Conservation (phyloP, 37 sponge, comb jelly and placozoan genomes). For the Amphimedon queenslandica region DNA sequence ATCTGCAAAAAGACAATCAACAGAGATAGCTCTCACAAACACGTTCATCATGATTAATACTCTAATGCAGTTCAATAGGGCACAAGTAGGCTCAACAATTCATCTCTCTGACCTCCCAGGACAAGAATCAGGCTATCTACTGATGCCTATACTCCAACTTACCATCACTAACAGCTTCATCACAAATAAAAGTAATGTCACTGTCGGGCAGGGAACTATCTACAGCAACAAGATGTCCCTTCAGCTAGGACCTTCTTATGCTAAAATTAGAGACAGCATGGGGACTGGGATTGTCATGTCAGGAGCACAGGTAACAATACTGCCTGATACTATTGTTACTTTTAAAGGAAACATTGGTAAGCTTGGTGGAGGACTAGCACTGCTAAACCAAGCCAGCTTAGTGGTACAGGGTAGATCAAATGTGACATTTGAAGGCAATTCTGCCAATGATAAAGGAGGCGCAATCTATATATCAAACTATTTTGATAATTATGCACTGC, state of each 20-base stretch:
- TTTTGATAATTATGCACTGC: not conserved
- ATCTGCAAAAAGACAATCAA: not conserved
- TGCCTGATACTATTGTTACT: not conserved
- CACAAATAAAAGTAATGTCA: constrained; percentile 8
- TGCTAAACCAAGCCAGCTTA: constrained; percentile 13
- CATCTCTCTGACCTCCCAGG: not conserved
- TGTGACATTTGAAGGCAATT: constrained; percentile 10
- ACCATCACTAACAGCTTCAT: not conserved
- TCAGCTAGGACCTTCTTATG: not conserved
- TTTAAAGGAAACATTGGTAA: constrained; percentile 11
- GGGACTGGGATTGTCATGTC: not conserved
- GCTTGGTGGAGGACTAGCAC: constrained; percentile 33
- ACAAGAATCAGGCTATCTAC: not conserved
- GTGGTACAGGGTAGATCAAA: not conserved
- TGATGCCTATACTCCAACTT: not conserved
- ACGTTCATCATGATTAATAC: not conserved
- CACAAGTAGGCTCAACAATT: not conserved
- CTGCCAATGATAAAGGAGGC: constrained; percentile 24
- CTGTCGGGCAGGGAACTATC: not conserved
- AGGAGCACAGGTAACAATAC: not conserved
- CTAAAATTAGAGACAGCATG: not conserved
- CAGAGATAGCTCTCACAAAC: constrained; percentile 3
- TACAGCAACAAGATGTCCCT: not conserved
- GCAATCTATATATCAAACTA: constrained; percentile 25
- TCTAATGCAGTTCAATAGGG: not conserved